Evolutionary conservation across 2,113 vertebrate genomes (phyloP).

Genomic region (Corythornis cristatus): DNA sequence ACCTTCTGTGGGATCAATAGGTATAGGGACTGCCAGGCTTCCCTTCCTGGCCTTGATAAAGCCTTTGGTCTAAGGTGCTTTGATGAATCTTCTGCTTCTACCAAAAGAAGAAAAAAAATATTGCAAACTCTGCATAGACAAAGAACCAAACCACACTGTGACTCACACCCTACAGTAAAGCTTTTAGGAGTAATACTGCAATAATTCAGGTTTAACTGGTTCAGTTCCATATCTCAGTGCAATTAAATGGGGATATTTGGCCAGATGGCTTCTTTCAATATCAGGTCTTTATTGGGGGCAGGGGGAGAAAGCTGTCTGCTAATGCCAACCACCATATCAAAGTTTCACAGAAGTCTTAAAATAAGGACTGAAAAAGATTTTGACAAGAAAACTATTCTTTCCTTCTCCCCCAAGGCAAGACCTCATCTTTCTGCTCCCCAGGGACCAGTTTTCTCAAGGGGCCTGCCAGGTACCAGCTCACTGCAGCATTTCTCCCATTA

Average conservation of each 20-base stretch:
- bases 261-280: not conserved
- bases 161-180: conserved; percentile 36
- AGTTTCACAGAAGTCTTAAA: not conserved
- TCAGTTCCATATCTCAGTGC: not conserved
- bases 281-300: not conserved
- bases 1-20: not conserved
- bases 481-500: not conserved
- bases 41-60: not conserved
- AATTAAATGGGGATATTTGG: not conserved
- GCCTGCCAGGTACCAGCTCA: not conserved
- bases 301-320: not conserved
- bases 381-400: not conserved
- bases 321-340: not conserved
- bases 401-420: not conserved
- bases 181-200: not conserved
- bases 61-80: not conserved
- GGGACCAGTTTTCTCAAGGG: not conserved
- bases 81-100: not conserved
- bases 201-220: conserved; percentile 28
- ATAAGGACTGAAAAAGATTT: not conserved
- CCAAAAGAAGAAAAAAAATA: not conserved
- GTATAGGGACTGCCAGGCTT: not conserved
- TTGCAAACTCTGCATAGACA: conserved; percentile 25
- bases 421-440: rapidly evolving
- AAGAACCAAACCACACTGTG: conserved; percentile 15